Evolutionary conservation across 2,113 vertebrate species (phyloP).

Genomic region (Macaca nemestrina): DNA sequence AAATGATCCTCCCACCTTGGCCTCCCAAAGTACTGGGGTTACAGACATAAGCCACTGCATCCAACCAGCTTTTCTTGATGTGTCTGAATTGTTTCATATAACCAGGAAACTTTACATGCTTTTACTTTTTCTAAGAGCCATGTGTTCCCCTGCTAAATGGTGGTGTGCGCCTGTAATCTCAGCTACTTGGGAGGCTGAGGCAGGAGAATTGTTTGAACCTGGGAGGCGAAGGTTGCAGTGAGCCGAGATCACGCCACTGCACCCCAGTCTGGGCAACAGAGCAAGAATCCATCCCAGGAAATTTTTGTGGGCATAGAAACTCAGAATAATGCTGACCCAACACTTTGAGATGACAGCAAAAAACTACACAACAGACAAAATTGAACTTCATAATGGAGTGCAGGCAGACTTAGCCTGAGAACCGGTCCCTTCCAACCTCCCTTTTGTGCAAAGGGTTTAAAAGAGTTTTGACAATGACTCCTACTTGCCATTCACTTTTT

Average conservation of each 20-base stretch:
- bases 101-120: neutral
- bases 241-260: too few species aligned
- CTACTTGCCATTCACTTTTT: neutral
- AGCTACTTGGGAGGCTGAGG: too few species aligned
- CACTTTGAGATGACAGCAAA: neutral
- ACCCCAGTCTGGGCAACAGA: too few species aligned
- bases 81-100: neutral
- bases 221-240: too few species aligned
- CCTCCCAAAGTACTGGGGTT: too few species aligned
- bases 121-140: neutral
- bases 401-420: neutral
- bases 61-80: neutral
- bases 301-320: neutral
- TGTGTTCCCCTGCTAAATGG: neutral
- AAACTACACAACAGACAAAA: neutral
- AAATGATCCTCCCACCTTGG: too few species aligned
- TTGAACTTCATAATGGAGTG: neutral
- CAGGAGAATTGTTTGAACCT: too few species aligned
- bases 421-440: neutral
- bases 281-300: too few species aligned
- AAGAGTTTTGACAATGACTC: neutral
- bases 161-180: too few species aligned
- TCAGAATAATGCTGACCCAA: neutral
- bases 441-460: neutral
- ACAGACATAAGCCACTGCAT: too few species aligned